phyloP scores from a whole-genome alignment of 2,888 invertebrate genomes.

The Creontiades dilutus region DNA sequence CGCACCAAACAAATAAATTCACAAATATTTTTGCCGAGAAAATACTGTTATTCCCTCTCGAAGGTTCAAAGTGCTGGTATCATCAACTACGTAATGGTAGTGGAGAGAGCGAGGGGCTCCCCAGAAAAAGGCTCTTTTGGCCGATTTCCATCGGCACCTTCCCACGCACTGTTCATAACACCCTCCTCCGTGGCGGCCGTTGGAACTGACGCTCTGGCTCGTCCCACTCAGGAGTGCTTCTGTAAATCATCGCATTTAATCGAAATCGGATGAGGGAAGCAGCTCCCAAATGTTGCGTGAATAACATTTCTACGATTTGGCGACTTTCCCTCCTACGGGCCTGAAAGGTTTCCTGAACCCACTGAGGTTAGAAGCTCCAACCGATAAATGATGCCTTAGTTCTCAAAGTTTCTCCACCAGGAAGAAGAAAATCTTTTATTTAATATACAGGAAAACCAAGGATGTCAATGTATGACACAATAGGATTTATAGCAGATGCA shows the following conservation, averaged over 20 bases:
- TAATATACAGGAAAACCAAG: too few relatives aligned
- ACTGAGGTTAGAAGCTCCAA: too few relatives aligned
- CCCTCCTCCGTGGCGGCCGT: neutral
- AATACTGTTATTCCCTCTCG: neutral
- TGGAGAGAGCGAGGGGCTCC: neutral
- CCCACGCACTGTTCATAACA: slow-evolving; percentile 19
- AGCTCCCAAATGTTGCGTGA: neutral
- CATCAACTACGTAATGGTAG: slow-evolving; percentile 3
- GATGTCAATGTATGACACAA: too few relatives aligned
- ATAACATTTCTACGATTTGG: neutral
- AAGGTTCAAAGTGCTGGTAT: neutral
- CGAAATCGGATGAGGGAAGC: slow-evolving; percentile 17
- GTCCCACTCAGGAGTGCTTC: neutral
- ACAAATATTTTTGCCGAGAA: neutral
- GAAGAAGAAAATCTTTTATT: too few relatives aligned
- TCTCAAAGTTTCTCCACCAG: too few relatives aligned
- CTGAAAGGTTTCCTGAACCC: neutral
- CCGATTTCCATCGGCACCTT: neutral
- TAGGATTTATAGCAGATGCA: too few relatives aligned
- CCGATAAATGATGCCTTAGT: too few relatives aligned
- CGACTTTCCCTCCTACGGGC: neutral
- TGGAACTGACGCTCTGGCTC: slow-evolving; percentile 16
- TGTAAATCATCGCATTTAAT: slow-evolving; percentile 28
- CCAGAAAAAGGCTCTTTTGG: neutral
- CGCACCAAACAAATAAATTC: neutral